Conservation (phyloP, 2,797 vertebrate genomes). For the Paguma larvata region DNA sequence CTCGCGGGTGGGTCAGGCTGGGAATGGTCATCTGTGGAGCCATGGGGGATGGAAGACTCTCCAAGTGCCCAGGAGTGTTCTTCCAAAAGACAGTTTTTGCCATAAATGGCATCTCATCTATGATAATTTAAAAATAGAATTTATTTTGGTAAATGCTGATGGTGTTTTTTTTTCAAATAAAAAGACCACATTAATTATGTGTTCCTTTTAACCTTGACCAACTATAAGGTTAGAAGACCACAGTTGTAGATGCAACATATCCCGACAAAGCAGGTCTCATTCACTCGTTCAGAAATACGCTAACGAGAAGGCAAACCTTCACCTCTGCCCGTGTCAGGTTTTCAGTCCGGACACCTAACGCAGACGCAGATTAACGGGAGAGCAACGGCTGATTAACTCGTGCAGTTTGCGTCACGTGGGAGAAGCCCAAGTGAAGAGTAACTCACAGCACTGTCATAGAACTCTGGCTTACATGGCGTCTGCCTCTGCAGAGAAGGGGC, state of each 20-base stretch:
- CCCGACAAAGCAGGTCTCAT: not conserved
- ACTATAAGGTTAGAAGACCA: not conserved
- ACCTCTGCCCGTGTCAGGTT: not conserved
- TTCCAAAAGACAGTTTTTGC: not conserved
- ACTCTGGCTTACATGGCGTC: not conserved
- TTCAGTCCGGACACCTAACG: not conserved
- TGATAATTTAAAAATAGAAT: not conserved
- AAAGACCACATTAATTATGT: not conserved
- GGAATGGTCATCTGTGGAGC: not conserved
- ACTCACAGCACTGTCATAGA: not conserved
- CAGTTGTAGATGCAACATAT: not conserved
- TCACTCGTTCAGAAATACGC: not conserved
- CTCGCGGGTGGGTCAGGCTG: not conserved
- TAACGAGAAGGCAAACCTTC: not conserved
- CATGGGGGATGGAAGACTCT: not conserved
- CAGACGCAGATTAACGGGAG: not conserved
- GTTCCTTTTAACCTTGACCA: not conserved
- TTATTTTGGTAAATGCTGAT: constrained; percentile 8
- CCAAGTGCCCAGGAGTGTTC: not conserved
- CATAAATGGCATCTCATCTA: not conserved
- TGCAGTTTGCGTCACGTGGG: not conserved
- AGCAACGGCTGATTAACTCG: too few species aligned
- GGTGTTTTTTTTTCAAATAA: not conserved
- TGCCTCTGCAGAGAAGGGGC: not conserved
- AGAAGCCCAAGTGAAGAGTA: not conserved